Percentiles rank a stretch among this genome's conserved stretches.
Evolutionary conservation across 2,888 invertebrate genomes (phyloP).

Genomic region (Hypomecis atomaria): DNA sequence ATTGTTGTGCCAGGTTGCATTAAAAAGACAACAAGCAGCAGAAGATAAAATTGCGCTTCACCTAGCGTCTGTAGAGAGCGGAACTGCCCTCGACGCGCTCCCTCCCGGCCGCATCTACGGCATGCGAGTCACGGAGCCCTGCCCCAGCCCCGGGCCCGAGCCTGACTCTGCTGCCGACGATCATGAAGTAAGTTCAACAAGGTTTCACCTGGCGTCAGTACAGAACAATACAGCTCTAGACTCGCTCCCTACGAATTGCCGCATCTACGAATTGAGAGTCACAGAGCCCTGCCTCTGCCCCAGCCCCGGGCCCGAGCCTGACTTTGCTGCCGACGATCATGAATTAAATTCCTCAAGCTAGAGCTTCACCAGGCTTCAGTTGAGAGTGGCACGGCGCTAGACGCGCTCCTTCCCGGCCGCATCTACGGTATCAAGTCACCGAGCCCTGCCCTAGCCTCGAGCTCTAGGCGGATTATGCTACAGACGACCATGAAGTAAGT

Average conservation of each 20-base stretch:
- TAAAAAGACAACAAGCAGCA: constrained; percentile 98
- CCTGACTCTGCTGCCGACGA: constrained; percentile 75
- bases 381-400: constrained; percentile 79
- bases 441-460: too few relatives aligned
- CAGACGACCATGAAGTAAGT: constrained; percentile 50
- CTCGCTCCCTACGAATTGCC: too few relatives aligned
- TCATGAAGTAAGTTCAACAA: constrained; percentile 63
- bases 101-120: constrained; percentile 97
- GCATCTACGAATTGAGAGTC: too few relatives aligned
- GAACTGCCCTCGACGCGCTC: constrained; percentile 86
- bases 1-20: constrained; percentile 88
- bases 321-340: too few relatives aligned
- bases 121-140: constrained; percentile 92
- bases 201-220: not conserved
- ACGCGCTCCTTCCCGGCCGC: constrained; percentile 94
- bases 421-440: constrained; percentile 90
- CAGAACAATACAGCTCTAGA: not conserved
- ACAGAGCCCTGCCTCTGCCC: too few relatives aligned
- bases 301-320: too few relatives aligned
- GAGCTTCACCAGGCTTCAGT: constrained; percentile 94
- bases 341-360: too few relatives aligned
- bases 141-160: constrained; percentile 79
- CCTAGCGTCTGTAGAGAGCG: constrained; percentile 89
- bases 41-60: constrained; percentile 98
- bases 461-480: too few relatives aligned